A percentile compares a stretch with the other conserved stretches of the same genome.
phyloP scores from a whole-genome alignment of 92 coral and sea anemone genomes.

The Parazoanthus swiftii region DNA sequence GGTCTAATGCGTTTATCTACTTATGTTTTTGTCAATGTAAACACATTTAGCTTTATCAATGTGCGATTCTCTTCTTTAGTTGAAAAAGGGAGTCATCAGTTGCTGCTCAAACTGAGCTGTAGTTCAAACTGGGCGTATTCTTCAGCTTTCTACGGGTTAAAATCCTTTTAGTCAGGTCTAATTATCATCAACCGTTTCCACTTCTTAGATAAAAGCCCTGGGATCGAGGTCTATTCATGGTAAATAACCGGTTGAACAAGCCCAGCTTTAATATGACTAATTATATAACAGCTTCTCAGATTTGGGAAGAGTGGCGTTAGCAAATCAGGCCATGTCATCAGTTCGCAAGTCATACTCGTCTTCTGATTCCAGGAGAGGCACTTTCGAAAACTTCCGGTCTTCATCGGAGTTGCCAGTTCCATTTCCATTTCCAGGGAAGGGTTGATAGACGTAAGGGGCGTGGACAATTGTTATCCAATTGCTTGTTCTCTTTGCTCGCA shows the following conservation, averaged over 20 bases:
- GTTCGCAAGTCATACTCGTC: conserved; percentile 17
- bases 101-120: too few relatives aligned
- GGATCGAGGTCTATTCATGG: too few relatives aligned
- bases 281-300: not conserved
- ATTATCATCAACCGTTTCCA: too few relatives aligned
- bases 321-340: conserved; percentile 21
- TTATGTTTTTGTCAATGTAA: too few relatives aligned
- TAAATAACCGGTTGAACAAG: not conserved
- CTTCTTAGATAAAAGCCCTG: too few relatives aligned
- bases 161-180: too few relatives aligned
- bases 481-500: conserved; percentile 28
- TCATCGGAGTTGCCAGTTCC: not conserved
- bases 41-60: too few relatives aligned
- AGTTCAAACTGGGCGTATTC: too few relatives aligned
- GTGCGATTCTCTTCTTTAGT: too few relatives aligned
- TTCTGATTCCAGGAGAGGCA: conserved; percentile 26
- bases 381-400: conserved; percentile 11
- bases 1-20: too few relatives aligned
- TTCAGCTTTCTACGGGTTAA: too few relatives aligned
- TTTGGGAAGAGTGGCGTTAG: not conserved
- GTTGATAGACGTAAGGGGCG: conserved; percentile 29
- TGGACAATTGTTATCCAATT: conserved; percentile 21
- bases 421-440: not conserved
- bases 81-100: too few relatives aligned
- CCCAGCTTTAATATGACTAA: not conserved